A percentile compares a stretch with the other conserved stretches of the same genome.
Evolutionary conservation across 2,888 invertebrate species (phyloP).

Genomic region (Platycheirus rosarum): DNA sequence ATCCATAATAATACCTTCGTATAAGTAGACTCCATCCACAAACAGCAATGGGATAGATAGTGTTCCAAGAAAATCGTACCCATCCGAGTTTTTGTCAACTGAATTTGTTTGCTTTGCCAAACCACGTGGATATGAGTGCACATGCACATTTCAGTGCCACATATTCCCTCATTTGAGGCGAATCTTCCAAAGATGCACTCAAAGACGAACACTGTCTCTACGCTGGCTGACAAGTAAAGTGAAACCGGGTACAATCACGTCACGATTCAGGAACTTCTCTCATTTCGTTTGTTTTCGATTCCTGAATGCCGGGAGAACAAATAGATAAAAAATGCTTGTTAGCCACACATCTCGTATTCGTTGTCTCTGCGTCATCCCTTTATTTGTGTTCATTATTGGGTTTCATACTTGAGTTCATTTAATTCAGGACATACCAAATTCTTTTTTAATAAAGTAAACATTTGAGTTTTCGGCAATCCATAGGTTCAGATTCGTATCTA

Average conservation of each 20-base stretch:
- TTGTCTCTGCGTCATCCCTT: conserved; percentile 8
- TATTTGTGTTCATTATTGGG: conserved; percentile 41
- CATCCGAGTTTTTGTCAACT: conserved; percentile 51
- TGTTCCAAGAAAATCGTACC: conserved; percentile 11
- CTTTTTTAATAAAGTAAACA: too few species aligned
- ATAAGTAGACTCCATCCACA: not conserved
- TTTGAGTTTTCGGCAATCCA: too few species aligned
- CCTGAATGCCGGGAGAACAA: conserved; percentile 32
- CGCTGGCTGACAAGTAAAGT: conserved; percentile 12
- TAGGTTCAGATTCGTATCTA: too few species aligned
- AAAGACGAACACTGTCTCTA: conserved; percentile 25
- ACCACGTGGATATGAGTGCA: conserved; percentile 19
- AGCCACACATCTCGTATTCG: conserved; percentile 29
- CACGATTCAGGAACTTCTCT: conserved; percentile 55
- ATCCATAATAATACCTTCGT: not conserved
- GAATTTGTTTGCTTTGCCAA: conserved; percentile 56
- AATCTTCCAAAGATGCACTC: conserved; percentile 59
- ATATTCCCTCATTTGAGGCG: not conserved
- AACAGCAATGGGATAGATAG: not conserved
- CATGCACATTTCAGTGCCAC: conserved; percentile 17
- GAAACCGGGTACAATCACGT: conserved; percentile 43
- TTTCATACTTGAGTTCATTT: conserved; percentile 48
- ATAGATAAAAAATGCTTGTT: conserved; percentile 53
- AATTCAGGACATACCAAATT: not conserved
- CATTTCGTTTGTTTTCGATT: conserved; percentile 53